Evolutionary conservation across 2,113 vertebrate species (phyloP), one percentile per base, ranked within the genome.

Genomic region (Vidua chalybeata): DNA sequence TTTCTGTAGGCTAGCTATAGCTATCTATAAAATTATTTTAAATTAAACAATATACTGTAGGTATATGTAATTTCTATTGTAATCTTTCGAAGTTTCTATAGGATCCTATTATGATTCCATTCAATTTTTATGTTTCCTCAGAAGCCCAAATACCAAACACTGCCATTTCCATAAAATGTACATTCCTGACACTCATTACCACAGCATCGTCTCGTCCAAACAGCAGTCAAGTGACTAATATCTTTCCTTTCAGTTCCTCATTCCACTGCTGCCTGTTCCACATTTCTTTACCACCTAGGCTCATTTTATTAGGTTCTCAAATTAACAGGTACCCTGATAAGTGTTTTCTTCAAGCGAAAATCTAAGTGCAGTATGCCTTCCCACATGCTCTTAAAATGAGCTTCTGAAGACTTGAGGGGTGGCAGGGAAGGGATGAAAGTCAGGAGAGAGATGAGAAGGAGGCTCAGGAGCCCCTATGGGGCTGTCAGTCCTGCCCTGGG

Each of bases 161-260:
- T n/a, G 9, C 12, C 43, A 33, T 72, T 88, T 93, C 45, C 19
- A 45, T 28, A 79, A 87, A 82, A 75, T 33, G 6, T 43, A 46
- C 14, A 15, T 62, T 87, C 66, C 66, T 87, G 72, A 71, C 69
- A 59, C 26, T 59, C 24, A 35, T 55, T 67, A 86, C 72, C 7
- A 0, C n/a, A 55, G 49, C 41, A 77, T 30, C 58, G 51, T 59
- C 84, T 84, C 3, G 0, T 56, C 45, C n/a, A 77, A 85, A 56
- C 24, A 69, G 30, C 46, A 63, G 14, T 63, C 49, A 33, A 85
- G 48, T 88, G 73, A 93, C 45, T 61, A 82, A 83, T 54, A 33
- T 21, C 30, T 72, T 67, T 69, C 8, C 33, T 96, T 94, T 96
- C 87, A 94, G 52, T 94, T 96, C 93, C 86, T 84, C 85, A 61